Base-by-base conservation (phyloP, 1,140 invertebrate genomes). In the Drosophila equinoxialis region DNA sequence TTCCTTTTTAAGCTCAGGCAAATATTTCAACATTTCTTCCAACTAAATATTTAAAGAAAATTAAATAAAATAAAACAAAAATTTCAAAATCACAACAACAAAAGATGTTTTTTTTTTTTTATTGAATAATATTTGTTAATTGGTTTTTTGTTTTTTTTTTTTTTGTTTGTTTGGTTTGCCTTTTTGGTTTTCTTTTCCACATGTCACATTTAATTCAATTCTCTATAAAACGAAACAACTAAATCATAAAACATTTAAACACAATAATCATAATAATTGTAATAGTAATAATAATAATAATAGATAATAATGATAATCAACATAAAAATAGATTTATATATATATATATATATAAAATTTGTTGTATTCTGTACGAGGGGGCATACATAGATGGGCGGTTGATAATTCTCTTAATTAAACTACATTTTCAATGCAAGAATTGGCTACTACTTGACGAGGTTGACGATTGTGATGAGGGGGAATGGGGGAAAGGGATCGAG, bases 371-470 rank as follows among this genome's bases (percentile, higher is more conserved):
- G 17, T 48, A 26, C 26, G 26, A 5, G 45, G 20, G 45, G 45
- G 45, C 20, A 23, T 23, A 23, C 8, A 37, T 23, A 17, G 17
- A 51, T 51, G 45, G 45, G 45, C 45, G 45, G 45, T 51, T 51
- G 45, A 39, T 23, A 51, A 23, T 23, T 51, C 20, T 23, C 45
- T 10, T 51, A 51, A 51, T 23, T 51, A 51, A 30, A 51, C 17
- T 51, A 51, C 45, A 51, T 51, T 51, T 51, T 51, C 6, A 51
- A 51, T 51, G 45, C 45, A 51, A 51, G 45, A 51, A 51, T 51
- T 51, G 45, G 45, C 45, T 51, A 51, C 45, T 51, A 51, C 17
- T 51, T 51, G 45, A 23, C 8, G 45, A 8, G 14, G 2, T 23
- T 20, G 17, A 8, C 2, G 17, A 20, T 48, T 17, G 2, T 0